These are phyloP conservation scores for Coptodon bakossiorum DNA, from an alignment of 2,113 vertebrate genomes.

Conservation along the genomic window DNA sequence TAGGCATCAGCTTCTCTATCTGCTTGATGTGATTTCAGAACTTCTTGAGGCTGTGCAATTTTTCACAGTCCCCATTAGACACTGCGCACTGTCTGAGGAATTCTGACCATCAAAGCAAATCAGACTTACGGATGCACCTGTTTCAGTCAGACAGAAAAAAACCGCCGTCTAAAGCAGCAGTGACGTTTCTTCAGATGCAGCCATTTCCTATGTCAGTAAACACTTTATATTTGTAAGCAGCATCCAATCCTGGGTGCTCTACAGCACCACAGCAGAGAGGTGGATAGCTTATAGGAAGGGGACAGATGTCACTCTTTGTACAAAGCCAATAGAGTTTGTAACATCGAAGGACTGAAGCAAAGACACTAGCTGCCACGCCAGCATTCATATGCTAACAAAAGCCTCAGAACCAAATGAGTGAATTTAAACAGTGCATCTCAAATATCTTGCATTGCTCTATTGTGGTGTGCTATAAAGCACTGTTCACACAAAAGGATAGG, in stretches of 20 bases:
- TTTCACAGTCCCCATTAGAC: neutral
- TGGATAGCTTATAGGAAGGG: constrained; percentile 34
- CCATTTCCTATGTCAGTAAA: constrained; percentile 40
- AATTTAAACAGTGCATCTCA: neutral
- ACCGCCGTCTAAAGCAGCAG: neutral
- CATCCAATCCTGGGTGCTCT: constrained; percentile 38
- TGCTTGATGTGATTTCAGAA: constrained; percentile 38
- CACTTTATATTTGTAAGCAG: constrained; percentile 11
- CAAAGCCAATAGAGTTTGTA: constrained; percentile 27
- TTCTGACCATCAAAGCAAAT: constrained; percentile 1
- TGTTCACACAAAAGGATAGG: neutral
- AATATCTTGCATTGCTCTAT: neutral
- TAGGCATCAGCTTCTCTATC: constrained; percentile 36
- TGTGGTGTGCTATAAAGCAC: neutral
- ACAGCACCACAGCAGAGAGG: constrained; percentile 5
- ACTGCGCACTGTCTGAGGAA: neutral
- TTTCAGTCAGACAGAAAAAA: neutral
- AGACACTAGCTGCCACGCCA: neutral
- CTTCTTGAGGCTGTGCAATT: constrained; percentile 35
- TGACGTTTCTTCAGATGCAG: neutral
- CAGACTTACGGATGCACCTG: neutral
- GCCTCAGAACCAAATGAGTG: neutral
- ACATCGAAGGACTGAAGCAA: neutral
- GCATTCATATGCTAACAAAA: neutral
- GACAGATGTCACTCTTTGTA: constrained; percentile 36